phyloP scores from a whole-genome alignment of 2,797 vertebrate species.

The Eulemur rubriventer region DNA sequence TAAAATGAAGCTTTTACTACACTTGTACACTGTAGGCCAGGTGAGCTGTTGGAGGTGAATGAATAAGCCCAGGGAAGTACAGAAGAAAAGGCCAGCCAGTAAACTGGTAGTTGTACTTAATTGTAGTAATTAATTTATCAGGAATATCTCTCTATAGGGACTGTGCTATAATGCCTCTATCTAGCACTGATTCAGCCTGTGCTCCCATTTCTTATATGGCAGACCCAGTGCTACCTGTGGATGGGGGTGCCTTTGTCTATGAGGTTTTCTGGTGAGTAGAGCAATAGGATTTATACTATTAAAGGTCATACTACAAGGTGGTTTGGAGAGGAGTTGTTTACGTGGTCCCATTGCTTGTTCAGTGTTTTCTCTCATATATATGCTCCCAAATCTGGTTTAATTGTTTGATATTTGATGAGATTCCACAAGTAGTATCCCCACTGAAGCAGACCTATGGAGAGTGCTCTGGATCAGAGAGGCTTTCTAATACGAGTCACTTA shows the following conservation, averaged over 20 bases:
- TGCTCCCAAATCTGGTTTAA: neutral
- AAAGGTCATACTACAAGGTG: neutral
- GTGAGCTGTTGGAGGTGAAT: neutral
- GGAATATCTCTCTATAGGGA: neutral
- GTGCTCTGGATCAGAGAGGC: neutral
- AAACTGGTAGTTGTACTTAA: neutral
- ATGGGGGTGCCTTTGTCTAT: neutral
- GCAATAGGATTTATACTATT: neutral
- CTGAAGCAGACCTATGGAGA: neutral
- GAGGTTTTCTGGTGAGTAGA: neutral
- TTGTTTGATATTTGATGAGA: neutral
- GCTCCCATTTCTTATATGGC: neutral
- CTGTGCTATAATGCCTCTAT: neutral
- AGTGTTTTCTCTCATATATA: neutral
- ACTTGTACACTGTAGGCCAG: neutral
- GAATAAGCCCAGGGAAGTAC: neutral
- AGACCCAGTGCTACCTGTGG: neutral
- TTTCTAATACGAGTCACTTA: neutral
- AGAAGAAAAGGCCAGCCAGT: neutral
- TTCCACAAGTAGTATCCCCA: neutral
- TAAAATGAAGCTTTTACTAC: neutral
- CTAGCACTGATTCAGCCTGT: rapidly evolving
- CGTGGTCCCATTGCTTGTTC: neutral
- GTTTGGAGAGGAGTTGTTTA: neutral
- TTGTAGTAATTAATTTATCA: neutral